Evolutionary conservation across 2,888 invertebrate genomes (phyloP).

Genomic region (Baronia brevicornis): DNA sequence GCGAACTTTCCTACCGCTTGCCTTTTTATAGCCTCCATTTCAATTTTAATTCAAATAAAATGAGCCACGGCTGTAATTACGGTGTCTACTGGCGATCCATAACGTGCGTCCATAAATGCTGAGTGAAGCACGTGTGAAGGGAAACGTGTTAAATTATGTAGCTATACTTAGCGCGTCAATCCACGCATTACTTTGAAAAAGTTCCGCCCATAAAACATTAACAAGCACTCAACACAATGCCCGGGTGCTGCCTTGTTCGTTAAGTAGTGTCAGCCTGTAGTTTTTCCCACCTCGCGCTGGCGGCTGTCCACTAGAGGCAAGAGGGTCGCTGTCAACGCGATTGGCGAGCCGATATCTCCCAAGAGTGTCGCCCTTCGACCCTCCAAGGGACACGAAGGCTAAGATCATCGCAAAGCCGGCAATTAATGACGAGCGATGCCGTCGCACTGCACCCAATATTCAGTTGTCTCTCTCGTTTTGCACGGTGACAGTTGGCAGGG

Average conservation of each 20-base stretch:
- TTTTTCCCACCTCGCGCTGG: slow-evolving; percentile 69
- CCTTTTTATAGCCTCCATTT: slow-evolving; percentile 55
- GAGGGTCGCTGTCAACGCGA: slow-evolving; percentile 70
- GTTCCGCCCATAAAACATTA: slow-evolving; percentile 75
- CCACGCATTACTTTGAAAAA: slow-evolving; percentile 69
- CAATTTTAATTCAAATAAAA: slow-evolving; percentile 57
- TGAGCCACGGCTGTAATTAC: slow-evolving; percentile 38
- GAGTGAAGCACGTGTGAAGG: slow-evolving; percentile 46
- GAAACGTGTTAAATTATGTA: slow-evolving; percentile 71
- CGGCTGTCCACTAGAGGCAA: slow-evolving; percentile 51
- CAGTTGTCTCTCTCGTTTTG: slow-evolving; percentile 66
- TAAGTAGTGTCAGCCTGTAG: slow-evolving; percentile 73
- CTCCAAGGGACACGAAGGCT: slow-evolving; percentile 40
- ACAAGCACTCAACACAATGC: slow-evolving; percentile 75
- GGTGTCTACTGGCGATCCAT: slow-evolving; percentile 22
- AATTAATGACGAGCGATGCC: slow-evolving; percentile 69
- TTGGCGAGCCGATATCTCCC: slow-evolving; percentile 70
- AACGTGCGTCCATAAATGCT: slow-evolving; percentile 31
- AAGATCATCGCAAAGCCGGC: slow-evolving; percentile 70
- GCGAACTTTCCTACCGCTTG: slow-evolving; percentile 51
- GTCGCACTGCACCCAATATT: slow-evolving; percentile 57
- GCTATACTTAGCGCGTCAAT: slow-evolving; percentile 71
- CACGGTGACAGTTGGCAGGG: slow-evolving; percentile 63
- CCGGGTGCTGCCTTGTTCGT: slow-evolving; percentile 64
- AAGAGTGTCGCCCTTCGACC: slow-evolving; percentile 56